Evolutionary conservation across 2,113 vertebrate genomes (phyloP).

Genomic region (Corydoras maculifer): DNA sequence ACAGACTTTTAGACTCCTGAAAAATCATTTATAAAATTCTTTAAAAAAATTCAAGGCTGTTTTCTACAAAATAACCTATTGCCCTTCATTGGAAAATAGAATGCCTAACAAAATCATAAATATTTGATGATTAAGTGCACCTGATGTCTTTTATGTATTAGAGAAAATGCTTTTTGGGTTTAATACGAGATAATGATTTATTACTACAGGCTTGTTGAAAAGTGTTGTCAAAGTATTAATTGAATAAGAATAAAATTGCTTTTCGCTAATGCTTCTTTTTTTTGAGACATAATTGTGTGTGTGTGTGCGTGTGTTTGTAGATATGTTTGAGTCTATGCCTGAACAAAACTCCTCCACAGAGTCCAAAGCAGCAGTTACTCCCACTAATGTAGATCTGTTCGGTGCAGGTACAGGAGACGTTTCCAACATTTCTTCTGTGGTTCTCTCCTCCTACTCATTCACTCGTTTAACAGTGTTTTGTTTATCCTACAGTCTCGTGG

Average conservation of each 20-base stretch:
- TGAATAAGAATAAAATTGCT: not conserved
- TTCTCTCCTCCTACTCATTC: constrained; percentile 48
- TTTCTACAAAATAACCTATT: too few relatives aligned
- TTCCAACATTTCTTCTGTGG: constrained; percentile 40
- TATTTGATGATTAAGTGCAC: too few relatives aligned
- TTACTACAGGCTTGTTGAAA: not conserved
- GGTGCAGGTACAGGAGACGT: constrained; percentile 85
- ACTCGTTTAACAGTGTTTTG: constrained; percentile 45
- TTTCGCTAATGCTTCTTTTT: not conserved
- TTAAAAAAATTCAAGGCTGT: too few relatives aligned
- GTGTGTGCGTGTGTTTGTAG: constrained; percentile 92
- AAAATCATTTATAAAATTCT: too few relatives aligned
- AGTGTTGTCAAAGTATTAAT: not conserved
- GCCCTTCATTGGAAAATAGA: too few relatives aligned
- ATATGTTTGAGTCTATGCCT: constrained; percentile 97
- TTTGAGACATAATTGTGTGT: constrained; percentile 45
- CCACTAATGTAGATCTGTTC: constrained; percentile 98
- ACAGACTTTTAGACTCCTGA: too few relatives aligned
- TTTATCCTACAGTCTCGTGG: constrained; percentile 46
- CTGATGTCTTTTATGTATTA: too few relatives aligned
- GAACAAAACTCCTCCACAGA: constrained; percentile 81
- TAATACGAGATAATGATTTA: not conserved
- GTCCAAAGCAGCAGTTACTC: constrained; percentile 79
- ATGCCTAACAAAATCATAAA: too few relatives aligned
- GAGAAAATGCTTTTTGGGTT: not conserved